A percentile compares a stretch with the other conserved stretches of the same genome.
Evolutionary conservation across 1,140 invertebrate genomes (phyloP).

Genomic region (Drosophila hydei): DNA sequence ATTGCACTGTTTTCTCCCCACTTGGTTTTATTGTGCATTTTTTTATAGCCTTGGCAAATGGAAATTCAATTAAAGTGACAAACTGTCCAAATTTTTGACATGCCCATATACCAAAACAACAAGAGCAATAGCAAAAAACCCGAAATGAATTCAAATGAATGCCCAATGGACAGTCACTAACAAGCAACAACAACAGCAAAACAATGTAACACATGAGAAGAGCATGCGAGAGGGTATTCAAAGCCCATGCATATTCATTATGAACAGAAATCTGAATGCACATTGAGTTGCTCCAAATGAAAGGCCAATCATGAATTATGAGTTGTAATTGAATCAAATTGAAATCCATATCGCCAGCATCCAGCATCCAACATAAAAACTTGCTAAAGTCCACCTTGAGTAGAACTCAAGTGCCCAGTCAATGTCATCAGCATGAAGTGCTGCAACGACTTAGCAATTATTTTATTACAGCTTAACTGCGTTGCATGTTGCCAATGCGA

Average conservation of each 20-base stretch:
- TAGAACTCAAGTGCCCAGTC: constrained; percentile 11
- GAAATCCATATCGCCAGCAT: constrained; percentile 9
- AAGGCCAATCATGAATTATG: constrained; percentile 56
- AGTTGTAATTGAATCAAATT: constrained; percentile 53
- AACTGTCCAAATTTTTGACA: constrained; percentile 80
- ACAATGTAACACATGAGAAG: neutral
- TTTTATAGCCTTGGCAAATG: constrained; percentile 58
- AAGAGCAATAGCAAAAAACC: constrained; percentile 19
- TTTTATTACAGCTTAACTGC: constrained; percentile 17
- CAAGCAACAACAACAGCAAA: constrained; percentile 39
- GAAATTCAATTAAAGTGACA: constrained; percentile 82
- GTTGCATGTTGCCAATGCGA: neutral
- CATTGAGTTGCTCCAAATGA: constrained; percentile 11
- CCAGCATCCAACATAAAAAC: constrained; percentile 7
- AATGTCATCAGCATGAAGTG: constrained; percentile 26
- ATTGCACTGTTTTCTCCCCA: constrained; percentile 43
- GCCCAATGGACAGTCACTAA: constrained; percentile 73
- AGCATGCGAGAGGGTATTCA: constrained; percentile 2
- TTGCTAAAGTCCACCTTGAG: constrained; percentile 3
- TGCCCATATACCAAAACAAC: constrained; percentile 47
- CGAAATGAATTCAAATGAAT: constrained; percentile 71
- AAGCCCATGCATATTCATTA: constrained; percentile 38
- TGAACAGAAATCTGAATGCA: constrained; percentile 19
- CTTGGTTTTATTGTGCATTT: constrained; percentile 38
- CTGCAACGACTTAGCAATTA: constrained; percentile 14